Base-by-base conservation (phyloP, 2,888 invertebrate genomes). In the Drosophila demipolita region DNA sequence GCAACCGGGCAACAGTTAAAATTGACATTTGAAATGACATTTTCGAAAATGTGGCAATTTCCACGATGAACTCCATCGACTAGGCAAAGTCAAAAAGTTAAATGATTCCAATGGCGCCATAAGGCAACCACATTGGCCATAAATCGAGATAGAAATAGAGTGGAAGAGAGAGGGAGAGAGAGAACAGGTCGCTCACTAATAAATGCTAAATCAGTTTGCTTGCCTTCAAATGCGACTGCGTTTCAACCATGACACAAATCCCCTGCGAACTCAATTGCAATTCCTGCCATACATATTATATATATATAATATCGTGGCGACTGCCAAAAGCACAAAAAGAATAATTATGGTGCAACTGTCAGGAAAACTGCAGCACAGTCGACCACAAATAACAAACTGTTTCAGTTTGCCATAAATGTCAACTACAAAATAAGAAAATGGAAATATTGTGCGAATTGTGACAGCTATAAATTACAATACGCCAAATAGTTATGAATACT, bases 11-110 rank as follows among this genome's bases (percentile, higher is more conserved):
- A 63, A 33, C 32, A 48, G 57, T 60, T 49, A 74, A 68, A 71
- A 59, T 82, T 83, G 90, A 79, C 90, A 88, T 89, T 89, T 87
- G 61, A 36, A 77, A 70, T 87, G 90, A 82, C 90, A 87, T 88
- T 87, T 87, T 73, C 59, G 61, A 73, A 75, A 80, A 80, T 82
- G 80, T 80, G 80, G 74, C 79, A 82, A 82, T 87, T 85, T 89
- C 59, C 81, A 73, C 81, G 52, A 55, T 58, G 71, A 65, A 36
- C 54, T 23, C 23, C 54, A 2, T 17, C 26, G 2, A 12, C 72
- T 48, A n/a, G 23, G 45, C 58, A 48, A 50, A 45, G 20, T 20
- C 55, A 54, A 32, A 36, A 20, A 53, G 29, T 7, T 40, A 17
- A 49, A 38, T 62, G 53, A 48, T 29, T 50, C 60, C 57, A 38